A percentile compares a stretch with the other conserved stretches of the same genome.
Evolutionary conservation across 2,888 invertebrate genomes (phyloP).

Genomic region (Drosophila parthenogenetica): DNA sequence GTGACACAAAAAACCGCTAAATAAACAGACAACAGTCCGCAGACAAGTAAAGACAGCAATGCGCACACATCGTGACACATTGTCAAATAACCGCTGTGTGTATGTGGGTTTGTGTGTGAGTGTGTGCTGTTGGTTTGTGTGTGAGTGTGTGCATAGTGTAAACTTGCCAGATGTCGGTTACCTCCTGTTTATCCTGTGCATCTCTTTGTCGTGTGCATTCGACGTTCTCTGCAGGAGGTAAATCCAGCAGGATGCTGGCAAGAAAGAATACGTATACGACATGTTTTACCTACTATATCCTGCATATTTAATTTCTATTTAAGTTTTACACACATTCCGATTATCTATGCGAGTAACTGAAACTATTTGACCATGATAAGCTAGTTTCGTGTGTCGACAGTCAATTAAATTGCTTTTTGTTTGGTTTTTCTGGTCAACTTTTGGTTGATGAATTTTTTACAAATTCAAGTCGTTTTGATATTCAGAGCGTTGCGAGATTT

Average conservation of each 20-base stretch:
- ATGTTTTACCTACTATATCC: not conserved
- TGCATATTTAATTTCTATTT: constrained; percentile 3
- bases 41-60: constrained; percentile 22
- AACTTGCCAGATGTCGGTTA: constrained; percentile 41
- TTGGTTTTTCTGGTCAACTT: constrained; percentile 30
- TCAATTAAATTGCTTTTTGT: not conserved
- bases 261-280: not conserved
- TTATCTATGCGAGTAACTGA: not conserved
- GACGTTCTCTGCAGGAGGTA: not conserved
- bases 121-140: not conserved
- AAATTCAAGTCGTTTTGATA: constrained; percentile 45
- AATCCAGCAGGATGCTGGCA: not conserved
- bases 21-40: constrained; percentile 45
- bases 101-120: not conserved
- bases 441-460: constrained; percentile 55
- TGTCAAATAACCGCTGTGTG: constrained; percentile 25
- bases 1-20: constrained; percentile 60
- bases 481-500: constrained; percentile 12
- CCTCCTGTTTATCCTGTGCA: constrained; percentile 55
- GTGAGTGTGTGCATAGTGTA: constrained; percentile 26
- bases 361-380: not conserved
- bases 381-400: not conserved
- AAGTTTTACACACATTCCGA: not conserved
- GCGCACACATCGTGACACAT: constrained; percentile 22
- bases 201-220: constrained; percentile 45